phyloP scores from a whole-genome alignment of 2,888 invertebrate genomes.

The Mesorhabditis belari region DNA sequence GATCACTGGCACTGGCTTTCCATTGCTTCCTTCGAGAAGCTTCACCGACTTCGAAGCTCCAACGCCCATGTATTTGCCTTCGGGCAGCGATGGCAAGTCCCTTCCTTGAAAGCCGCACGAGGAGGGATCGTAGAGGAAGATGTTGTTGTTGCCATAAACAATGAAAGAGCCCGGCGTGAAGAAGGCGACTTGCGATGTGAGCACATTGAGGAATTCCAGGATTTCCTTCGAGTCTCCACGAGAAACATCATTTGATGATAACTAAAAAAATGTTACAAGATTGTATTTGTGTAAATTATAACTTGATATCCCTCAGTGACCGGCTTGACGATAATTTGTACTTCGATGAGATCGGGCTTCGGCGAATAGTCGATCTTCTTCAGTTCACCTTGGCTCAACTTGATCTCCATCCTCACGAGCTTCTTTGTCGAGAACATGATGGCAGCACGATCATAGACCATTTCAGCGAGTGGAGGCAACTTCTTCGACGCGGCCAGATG shows the following conservation, averaged over 20 bases:
- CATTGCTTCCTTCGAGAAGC: constrained; percentile 2
- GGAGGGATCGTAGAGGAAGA: constrained; percentile 2
- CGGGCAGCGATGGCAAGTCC: constrained; percentile 1
- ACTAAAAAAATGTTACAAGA: neutral
- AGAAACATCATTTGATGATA: neutral
- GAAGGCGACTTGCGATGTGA: constrained; percentile 3
- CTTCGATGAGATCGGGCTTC: neutral
- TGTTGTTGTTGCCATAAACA: constrained; percentile 2
- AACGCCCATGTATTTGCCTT: constrained; percentile 6
- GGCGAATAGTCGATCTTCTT: neutral
- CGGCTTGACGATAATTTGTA: constrained; percentile 1
- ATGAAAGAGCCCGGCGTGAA: constrained; percentile 3
- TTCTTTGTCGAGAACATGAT: constrained; percentile 5
- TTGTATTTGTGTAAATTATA: neutral
- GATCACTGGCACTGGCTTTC: neutral
- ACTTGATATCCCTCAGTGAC: constrained; percentile 5
- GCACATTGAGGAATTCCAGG: constrained; percentile 7
- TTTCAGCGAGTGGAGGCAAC: neutral
- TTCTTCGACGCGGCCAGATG: neutral
- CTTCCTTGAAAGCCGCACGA: neutral
- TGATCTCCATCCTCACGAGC: neutral
- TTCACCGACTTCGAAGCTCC: constrained; percentile 5
- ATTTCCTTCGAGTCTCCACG: neutral
- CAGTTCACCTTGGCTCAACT: neutral
- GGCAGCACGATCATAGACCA: constrained; percentile 8